Evolutionary conservation across 2,888 invertebrate genomes (phyloP), one percentile per base, ranked within the genome.

Genomic region (Hylaea fasciaria): DNA sequence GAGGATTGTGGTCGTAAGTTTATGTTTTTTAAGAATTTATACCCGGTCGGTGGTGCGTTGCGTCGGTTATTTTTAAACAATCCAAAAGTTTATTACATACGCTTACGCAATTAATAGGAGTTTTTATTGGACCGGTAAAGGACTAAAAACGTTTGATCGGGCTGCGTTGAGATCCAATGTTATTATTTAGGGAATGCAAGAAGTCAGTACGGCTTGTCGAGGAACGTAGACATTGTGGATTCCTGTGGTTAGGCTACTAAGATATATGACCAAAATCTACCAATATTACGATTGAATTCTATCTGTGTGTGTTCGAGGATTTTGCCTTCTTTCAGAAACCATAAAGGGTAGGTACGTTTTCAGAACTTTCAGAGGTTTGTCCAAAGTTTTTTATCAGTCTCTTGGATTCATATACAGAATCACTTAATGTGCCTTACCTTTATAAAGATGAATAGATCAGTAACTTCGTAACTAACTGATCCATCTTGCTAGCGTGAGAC

Each of bases 11-110:
- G 49, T 60, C 56, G 46, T 62, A 82, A 89, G 88, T 91, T 91
- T 91, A 91, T 90, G 90, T 90, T 91, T 91, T 89, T 89, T 89
- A 89, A 91, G 89, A 91, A 91, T 90, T 90, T 90, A 90, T 89
- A 82, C 86, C 80, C 79, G 80, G 76, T 68, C 80, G 78, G 78
- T 87, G 85, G 83, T 87, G 82, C 80, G 77, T 66, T 81, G 79
- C 74, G 78, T 81, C 66, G 84, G 88, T 82, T 91, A 90, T 91
- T 89, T 91, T 91, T 89, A 87, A 89, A 84, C 87, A 86, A 89
- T 87, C 85, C 85, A 86, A 88, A 87, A 85, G 84, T 92, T 92
- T 92, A 91, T 91, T 89, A 89, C 90, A 82, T 83, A 80, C 81
- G 85, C 83, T 89, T 90, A 89, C 86, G 86, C 88, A 91, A 92